These are phyloP conservation scores for Larimichthys polyactis DNA, from an alignment of 2,113 vertebrate species.

Conservation along the genomic window DNA sequence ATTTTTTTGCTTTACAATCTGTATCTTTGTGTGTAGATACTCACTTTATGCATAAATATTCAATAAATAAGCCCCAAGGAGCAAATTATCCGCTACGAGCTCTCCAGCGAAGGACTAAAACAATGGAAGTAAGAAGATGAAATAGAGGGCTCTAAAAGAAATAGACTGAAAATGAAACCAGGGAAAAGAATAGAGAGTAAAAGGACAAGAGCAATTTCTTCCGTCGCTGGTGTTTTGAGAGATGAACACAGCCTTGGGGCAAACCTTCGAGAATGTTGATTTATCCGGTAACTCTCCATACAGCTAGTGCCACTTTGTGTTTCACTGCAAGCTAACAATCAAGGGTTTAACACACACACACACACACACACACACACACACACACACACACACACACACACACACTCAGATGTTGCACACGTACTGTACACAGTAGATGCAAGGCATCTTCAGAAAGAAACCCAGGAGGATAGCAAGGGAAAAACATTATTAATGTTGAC, in stretches of 20 bases:
- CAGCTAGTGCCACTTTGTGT: conserved; percentile 24
- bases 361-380: not conserved
- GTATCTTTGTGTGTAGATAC: not conserved
- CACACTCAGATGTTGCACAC: not conserved
- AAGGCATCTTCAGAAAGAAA: no score
- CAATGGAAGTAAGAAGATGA: not conserved
- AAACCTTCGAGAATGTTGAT: conserved; percentile 25
- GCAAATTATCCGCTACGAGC: not conserved
- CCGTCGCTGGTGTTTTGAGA: not conserved
- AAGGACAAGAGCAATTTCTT: conserved; percentile 14
- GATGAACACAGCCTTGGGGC: conserved; percentile 18
- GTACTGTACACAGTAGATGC: not conserved
- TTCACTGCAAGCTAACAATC: conserved; percentile 3
- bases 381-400: no score
- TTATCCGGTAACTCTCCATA: conserved; percentile 22
- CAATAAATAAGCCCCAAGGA: not conserved
- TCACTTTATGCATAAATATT: not conserved
- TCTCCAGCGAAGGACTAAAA: not conserved
- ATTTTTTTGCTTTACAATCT: not conserved
- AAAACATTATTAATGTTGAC: not conserved
- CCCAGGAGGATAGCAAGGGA: no score
- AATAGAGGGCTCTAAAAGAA: not conserved
- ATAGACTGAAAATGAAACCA: not conserved
- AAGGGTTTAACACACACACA: conserved; percentile 6
- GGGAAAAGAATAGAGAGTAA: not conserved